Base-by-base conservation (phyloP, 2,797 vertebrate genomes). In the Carapus acus region DNA sequence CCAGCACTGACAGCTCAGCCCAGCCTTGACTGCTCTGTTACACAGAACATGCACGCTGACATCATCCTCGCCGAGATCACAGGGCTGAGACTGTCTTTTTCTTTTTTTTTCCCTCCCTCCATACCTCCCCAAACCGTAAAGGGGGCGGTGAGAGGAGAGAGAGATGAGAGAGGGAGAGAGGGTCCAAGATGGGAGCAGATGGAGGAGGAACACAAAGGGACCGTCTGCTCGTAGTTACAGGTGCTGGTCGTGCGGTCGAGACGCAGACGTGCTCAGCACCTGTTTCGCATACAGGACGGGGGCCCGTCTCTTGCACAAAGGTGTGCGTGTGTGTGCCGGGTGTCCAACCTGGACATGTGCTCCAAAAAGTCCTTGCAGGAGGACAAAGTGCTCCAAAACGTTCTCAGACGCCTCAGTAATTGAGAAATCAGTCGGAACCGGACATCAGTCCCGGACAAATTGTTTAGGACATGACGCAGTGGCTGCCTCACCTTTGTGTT, bases 11-110 rank as follows among this genome's bases (percentile, higher is more conserved):
- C 49, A 43, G n/a, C 27, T 16, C 20, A 38, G n/a, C 27, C 18
- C 20, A 38, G 20, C 43, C 62, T 60, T 65, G 44, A 57, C 51
- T 34, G 3, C 18, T 46, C 27, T 48, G 22, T 71, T 71, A 73
- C 62, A 68, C 55, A 64, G 38, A 78, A 62, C 72, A 75, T 63
- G 65, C 43, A 55, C 44, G 29, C 22, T 77, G 69, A 81, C 55
- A 61, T 75, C 69, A 78, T 69, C 46, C 20, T 42, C 56, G 36
- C 45, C 22, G 29, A 6, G 44, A 54, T 47, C 49, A 54, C 45
- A 41, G 21, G 19, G 37, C 49, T 14, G 53, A 42, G n/a, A n/a
- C n/a, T n/a, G n/a, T n/a, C n/a, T n/a, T n/a, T n/a, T n/a, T n/a
- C n/a, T n/a, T n/a, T n/a, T n/a, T n/a, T 49, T 73, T 74, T 66